Percentiles rank a stretch among this genome's conserved stretches.
Conservation (phyloP, 2,797 vertebrate genomes). For the Dallia pectoralis region DNA sequence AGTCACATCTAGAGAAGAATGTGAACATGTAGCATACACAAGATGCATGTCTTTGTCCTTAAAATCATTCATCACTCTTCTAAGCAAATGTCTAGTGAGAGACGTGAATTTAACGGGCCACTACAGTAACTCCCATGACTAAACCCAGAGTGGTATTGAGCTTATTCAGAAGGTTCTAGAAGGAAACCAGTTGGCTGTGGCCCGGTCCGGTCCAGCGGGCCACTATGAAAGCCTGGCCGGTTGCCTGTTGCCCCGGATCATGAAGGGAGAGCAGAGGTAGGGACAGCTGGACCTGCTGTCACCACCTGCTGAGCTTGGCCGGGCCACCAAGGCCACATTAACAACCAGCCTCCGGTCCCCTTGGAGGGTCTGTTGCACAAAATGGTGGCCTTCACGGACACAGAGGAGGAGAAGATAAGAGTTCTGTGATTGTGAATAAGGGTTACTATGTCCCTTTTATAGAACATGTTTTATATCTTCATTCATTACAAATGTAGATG, state of each 20-base stretch:
- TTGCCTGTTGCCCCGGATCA: conserved; percentile 45
- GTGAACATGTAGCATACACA: neutral
- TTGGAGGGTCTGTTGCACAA: conserved; percentile 33
- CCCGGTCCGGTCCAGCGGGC: neutral
- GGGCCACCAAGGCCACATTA: conserved; percentile 3
- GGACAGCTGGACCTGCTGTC: conserved; percentile 62
- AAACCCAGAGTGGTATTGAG: neutral
- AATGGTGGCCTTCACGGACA: conserved; percentile 36
- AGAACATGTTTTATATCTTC: neutral
- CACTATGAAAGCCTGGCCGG: conserved; percentile 6
- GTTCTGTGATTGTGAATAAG: neutral
- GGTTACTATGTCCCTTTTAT: neutral
- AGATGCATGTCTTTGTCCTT: neutral
- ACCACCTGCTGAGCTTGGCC: conserved; percentile 39
- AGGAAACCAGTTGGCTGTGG: neutral
- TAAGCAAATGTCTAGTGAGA: neutral
- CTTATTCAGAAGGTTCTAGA: conserved; percentile 16
- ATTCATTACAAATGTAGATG: neutral
- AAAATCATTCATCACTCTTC: neutral
- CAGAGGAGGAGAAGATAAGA: neutral
- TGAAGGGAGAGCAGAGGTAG: conserved; percentile 54
- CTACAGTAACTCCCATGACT: neutral
- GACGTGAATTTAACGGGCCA: neutral
- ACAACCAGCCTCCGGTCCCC: conserved; percentile 27
- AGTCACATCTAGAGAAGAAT: neutral